phyloP scores from a whole-genome alignment of 2,888 invertebrate species.

The Chironomus tentans region DNA sequence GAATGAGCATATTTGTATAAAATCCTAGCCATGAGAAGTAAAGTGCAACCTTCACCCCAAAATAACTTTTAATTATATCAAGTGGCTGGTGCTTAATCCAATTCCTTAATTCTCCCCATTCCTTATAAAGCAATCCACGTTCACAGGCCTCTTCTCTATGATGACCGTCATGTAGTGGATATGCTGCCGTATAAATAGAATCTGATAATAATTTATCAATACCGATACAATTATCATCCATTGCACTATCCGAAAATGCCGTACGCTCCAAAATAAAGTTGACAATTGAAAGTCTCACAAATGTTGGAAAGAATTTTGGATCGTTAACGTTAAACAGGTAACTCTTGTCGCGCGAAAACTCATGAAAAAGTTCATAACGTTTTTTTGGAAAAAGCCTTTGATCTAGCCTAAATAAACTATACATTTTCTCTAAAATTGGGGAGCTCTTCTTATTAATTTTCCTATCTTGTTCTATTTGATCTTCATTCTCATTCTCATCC shows the following conservation, averaged over 20 bases:
- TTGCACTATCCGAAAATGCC: constrained; percentile 47
- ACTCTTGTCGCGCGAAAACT: constrained; percentile 60
- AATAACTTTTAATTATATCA: constrained; percentile 67
- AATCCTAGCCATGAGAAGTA: constrained; percentile 82
- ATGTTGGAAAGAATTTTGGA: constrained; percentile 58
- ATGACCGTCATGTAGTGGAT: constrained; percentile 67
- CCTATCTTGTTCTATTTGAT: not conserved
- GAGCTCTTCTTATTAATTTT: constrained; percentile 30
- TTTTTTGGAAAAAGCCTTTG: constrained; percentile 51
- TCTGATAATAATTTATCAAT: constrained; percentile 57
- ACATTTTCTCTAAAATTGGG: constrained; percentile 43
- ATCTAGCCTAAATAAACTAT: constrained; percentile 51
- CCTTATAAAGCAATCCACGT: constrained; percentile 50
- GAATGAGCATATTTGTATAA: constrained; percentile 74
- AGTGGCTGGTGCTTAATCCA: constrained; percentile 58
- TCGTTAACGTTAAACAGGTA: constrained; percentile 61
- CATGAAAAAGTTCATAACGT: constrained; percentile 54
- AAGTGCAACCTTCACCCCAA: constrained; percentile 65
- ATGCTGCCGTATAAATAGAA: constrained; percentile 58
- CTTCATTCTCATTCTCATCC: constrained; percentile 38
- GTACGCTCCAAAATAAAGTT: constrained; percentile 68
- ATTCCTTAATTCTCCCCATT: constrained; percentile 63
- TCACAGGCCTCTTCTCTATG: constrained; percentile 36
- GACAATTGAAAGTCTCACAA: constrained; percentile 57
- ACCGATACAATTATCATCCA: constrained; percentile 49